Evolutionary conservation across 2,797 vertebrate genomes (phyloP), one percentile per base, ranked within the genome.

Genomic region (Thalassophryne amazonica): DNA sequence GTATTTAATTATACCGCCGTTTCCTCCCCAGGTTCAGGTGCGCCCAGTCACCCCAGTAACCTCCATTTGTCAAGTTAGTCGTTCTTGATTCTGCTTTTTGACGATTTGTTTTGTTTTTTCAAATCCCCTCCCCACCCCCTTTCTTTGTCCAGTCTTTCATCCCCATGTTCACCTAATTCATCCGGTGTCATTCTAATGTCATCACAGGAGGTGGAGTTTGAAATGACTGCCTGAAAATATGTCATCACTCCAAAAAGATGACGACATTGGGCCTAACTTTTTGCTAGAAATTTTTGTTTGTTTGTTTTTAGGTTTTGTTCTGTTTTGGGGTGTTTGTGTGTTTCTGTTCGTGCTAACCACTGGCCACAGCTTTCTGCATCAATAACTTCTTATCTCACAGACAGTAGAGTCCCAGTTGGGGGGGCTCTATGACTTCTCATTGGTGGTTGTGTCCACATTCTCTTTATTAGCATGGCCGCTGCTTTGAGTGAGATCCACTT

Each of bases 61-160:
- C 92, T 95, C 89, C 95, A 96, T 98, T 93, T 91, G 91, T 93
- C 94, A 95, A 97, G 92, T 98, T 98, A 88, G 71, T 97, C 94
- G 93, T 88, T 89, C 91, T 97, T 92, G 85, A 93, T 96, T 96
- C 91, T 86, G 74, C 93, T 94, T 94, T 92, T 89, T 66, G 91
- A 92, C 92, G 84, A 80, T 72, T 86, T 92, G 66, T 86, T 76
- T 70, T 89, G 80, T 78, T 69, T 78, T 81, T 71, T 73, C 40
- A 48, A 48, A 56, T 82, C 83, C 75, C 71, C 76, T 70, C 86
- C 91, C 91, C 86, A 79, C 77, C 24, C 52, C 51, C 85, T 29
- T 81, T 81, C 77, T 84, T 77, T 86, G 83, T 89, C 73, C 84
- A 92, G 91, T 89, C 82, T 87, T 86, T 72, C 81, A 61, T 50